Evolutionary conservation across 2,888 invertebrate species (phyloP).

Genomic region (Salticus scenicus): DNA sequence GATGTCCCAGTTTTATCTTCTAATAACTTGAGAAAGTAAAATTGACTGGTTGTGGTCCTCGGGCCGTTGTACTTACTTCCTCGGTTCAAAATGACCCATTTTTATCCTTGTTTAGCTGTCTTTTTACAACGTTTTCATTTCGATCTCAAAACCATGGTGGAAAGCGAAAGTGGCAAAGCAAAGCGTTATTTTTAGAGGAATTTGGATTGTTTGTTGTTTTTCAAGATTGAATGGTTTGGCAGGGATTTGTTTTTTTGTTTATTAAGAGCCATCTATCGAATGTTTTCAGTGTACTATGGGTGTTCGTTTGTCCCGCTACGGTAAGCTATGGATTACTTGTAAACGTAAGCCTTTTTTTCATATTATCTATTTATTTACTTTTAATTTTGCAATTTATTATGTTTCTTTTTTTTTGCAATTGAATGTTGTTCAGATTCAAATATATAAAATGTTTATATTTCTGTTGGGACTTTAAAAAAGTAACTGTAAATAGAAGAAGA

Average conservation of each 20-base stretch:
- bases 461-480: too few relatives aligned
- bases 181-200: conserved; percentile 43
- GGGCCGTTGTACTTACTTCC: conserved; percentile 34
- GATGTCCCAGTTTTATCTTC: background rate
- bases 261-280: background rate
- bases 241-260: background rate
- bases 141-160: conserved; percentile 26
- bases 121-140: conserved; percentile 14
- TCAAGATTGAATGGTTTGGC: background rate
- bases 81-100: conserved; percentile 32
- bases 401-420: background rate
- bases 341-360: conserved; percentile 60
- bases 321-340: conserved; percentile 67
- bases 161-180: conserved; percentile 36
- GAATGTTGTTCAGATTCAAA: too few relatives aligned
- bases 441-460: too few relatives aligned
- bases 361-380: conserved; percentile 2
- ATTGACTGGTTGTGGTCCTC: background rate
- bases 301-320: conserved; percentile 62
- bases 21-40: background rate
- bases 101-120: conserved; percentile 14
- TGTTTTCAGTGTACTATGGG: conserved; percentile 49
- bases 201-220: background rate
- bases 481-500: too few relatives aligned
- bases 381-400: conserved; percentile 34